Percentiles rank a stretch among this genome's conserved stretches.
phyloP scores from a whole-genome alignment of 1,140 invertebrate genomes.

The Caenorhabditis brenneri region DNA sequence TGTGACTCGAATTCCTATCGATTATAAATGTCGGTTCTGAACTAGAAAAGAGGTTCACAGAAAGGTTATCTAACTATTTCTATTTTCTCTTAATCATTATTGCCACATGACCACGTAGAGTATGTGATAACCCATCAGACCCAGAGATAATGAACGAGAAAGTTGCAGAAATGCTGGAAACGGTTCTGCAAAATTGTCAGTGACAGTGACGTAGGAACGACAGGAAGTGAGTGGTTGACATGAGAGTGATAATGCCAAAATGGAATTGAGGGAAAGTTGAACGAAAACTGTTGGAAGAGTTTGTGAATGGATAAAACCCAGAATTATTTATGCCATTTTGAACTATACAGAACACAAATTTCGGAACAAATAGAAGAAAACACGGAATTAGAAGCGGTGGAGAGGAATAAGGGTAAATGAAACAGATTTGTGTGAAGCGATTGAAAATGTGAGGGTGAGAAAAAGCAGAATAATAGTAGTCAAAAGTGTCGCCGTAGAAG shows the following conservation, averaged over 20 bases:
- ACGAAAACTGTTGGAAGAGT: neutral
- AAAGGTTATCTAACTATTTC: neutral
- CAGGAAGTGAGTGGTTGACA: neutral
- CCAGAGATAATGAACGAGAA: neutral
- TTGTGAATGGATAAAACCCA: neutral
- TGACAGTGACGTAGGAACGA: slow-evolving; percentile 13
- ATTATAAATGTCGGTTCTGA: neutral
- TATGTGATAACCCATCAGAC: neutral
- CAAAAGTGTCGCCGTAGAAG: slow-evolving; percentile 4
- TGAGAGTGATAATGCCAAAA: neutral
- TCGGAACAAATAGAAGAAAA: neutral
- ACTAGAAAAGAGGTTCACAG: neutral
- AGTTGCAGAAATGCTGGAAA: slow-evolving; percentile 34
- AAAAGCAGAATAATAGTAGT: neutral
- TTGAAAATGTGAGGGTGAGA: neutral
- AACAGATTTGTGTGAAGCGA: slow-evolving; percentile 35
- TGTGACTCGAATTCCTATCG: slow-evolving; percentile 1
- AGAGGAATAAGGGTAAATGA: neutral
- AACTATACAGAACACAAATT: slow-evolving; percentile 28
- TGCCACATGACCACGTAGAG: neutral
- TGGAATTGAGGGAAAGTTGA: neutral
- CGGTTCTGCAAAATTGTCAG: slow-evolving; percentile 30
- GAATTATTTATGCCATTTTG: neutral
- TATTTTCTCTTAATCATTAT: neutral
- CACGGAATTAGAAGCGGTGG: neutral